Evolutionary conservation across 2,888 invertebrate genomes (phyloP).

Genomic region (Orthonychiurus folsomi): DNA sequence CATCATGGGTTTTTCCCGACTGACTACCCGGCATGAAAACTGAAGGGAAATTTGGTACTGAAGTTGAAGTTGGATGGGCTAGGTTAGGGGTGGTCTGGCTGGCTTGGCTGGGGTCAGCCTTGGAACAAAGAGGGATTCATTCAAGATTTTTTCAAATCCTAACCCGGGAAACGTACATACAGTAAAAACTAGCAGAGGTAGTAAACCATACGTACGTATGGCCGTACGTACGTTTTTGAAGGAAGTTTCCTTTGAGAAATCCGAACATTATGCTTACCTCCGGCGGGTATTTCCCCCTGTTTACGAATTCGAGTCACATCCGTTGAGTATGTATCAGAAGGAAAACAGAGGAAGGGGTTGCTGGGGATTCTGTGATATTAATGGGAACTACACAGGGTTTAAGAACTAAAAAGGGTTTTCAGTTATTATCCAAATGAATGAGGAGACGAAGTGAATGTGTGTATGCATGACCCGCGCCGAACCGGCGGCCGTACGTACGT

Average conservation of each 20-base stretch:
- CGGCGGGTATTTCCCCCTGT: neutral
- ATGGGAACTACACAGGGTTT: neutral
- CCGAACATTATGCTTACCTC: slow-evolving; percentile 1
- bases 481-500: too few species aligned
- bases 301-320: neutral
- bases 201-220: too few species aligned
- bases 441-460: too few species aligned
- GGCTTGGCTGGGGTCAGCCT: neutral
- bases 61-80: neutral
- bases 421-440: slow-evolving; percentile 1
- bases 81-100: neutral
- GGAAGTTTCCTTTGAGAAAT: neutral
- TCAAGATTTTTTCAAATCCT: neutral
- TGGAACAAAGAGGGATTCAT: slow-evolving; percentile 1
- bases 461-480: too few species aligned
- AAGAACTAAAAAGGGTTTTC: neutral
- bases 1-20: too few species aligned
- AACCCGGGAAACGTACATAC: neutral
- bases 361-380: too few species aligned
- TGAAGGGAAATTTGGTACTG: too few species aligned
- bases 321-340: neutral
- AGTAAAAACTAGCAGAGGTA: neutral
- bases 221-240: neutral
- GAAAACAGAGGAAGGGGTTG: too few species aligned
- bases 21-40: too few species aligned